phyloP scores from a whole-genome alignment of 2,113 vertebrate genomes.

The Equus przewalskii region DNA sequence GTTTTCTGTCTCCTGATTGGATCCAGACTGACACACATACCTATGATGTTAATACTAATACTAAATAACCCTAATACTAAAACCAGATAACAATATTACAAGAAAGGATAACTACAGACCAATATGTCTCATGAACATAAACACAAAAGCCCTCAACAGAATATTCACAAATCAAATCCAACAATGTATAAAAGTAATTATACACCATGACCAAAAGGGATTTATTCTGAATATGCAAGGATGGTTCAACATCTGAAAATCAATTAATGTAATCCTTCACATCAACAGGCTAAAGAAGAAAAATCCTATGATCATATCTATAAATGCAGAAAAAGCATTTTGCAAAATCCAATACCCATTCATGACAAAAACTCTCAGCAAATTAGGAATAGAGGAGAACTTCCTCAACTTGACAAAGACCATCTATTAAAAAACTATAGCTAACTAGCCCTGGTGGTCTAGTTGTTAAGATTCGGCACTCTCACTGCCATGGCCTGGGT shows the following conservation, averaged over 20 bases:
- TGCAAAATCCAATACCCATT: background rate
- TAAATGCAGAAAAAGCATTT: conserved; percentile 20
- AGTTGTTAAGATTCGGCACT: no score
- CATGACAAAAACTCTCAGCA: conserved; percentile 17
- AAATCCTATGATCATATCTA: background rate
- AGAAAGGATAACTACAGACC: background rate
- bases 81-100: background rate
- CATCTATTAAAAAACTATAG: background rate
- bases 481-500: no score
- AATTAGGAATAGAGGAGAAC: background rate
- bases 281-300: conserved; percentile 28
- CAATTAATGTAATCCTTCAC: background rate
- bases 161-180: background rate
- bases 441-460: background rate
- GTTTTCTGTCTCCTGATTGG: background rate
- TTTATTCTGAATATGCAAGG: conserved; percentile 32
- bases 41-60: background rate
- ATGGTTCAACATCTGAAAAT: background rate
- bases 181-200: conserved; percentile 20
- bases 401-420: background rate
- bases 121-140: background rate
- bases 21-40: background rate
- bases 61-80: background rate
- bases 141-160: background rate
- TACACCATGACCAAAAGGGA: background rate